A percentile compares a stretch with the other conserved stretches of the same genome.
These are phyloP conservation scores for Lamellibrachia satsuma DNA, from an alignment of 2,888 invertebrate genomes.

Conservation along the genomic window DNA sequence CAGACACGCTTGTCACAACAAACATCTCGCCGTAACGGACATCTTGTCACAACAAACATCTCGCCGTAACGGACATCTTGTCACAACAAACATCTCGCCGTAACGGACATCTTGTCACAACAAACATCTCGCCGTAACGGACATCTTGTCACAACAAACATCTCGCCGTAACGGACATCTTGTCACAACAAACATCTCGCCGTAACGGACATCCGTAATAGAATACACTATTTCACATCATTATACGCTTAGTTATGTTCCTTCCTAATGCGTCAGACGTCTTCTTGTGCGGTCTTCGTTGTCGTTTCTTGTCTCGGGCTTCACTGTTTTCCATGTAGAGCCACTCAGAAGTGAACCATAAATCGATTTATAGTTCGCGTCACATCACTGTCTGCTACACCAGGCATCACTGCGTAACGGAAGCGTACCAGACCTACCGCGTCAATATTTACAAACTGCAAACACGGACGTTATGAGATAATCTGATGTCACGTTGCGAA, in stretches of 20 bases:
- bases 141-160: not conserved
- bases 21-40: not conserved
- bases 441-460: not conserved
- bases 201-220: not conserved
- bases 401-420: not conserved
- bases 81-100: not conserved
- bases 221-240: not conserved
- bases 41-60: not conserved
- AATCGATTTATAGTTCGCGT: not conserved
- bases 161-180: not conserved
- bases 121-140: not conserved
- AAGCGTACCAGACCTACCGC: not conserved
- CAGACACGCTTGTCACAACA: not conserved
- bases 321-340: not conserved
- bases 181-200: not conserved
- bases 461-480: not conserved
- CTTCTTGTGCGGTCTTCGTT: not conserved
- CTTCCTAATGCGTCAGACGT: not conserved
- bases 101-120: not conserved
- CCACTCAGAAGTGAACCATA: not conserved
- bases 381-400: not conserved
- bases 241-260: not conserved
- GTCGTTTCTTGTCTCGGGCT: not conserved
- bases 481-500: not conserved
- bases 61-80: not conserved